These are phyloP conservation scores for Tetraodon nigroviridis DNA, from an alignment of 2,113 vertebrate genomes.

Conservation along the genomic window DNA sequence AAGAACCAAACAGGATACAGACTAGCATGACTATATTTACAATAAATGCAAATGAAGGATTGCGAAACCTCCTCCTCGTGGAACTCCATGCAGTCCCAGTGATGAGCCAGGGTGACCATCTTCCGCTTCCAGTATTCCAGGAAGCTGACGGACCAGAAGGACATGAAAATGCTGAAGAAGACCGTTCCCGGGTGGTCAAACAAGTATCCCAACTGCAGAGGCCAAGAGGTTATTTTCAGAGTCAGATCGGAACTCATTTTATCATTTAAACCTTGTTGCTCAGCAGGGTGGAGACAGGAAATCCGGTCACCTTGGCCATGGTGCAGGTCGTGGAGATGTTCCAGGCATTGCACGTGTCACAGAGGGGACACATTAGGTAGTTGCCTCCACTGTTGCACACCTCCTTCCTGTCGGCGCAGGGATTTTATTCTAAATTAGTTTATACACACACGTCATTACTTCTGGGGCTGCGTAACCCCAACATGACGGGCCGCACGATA, in stretches of 20 bases:
- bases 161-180: slow-evolving; percentile 82
- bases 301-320: slow-evolving; percentile 74
- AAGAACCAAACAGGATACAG: not conserved
- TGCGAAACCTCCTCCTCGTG: slow-evolving; percentile 74
- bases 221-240: not conserved
- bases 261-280: not conserved
- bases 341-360: slow-evolving; percentile 75
- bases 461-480: too few species aligned
- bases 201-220: slow-evolving; percentile 74
- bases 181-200: slow-evolving; percentile 78
- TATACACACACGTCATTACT: not conserved
- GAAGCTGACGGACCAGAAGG: slow-evolving; percentile 80
- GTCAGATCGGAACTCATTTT: not conserved
- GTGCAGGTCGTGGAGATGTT: slow-evolving; percentile 80
- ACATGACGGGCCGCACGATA: too few species aligned
- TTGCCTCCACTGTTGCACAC: slow-evolving; percentile 66
- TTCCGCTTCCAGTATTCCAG: slow-evolving; percentile 80
- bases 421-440: not conserved
- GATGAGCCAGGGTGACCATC: slow-evolving; percentile 76
- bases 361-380: slow-evolving; percentile 79
- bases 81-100: slow-evolving; percentile 82
- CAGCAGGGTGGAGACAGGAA: not conserved
- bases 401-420: slow-evolving; percentile 68
- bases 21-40: not conserved
- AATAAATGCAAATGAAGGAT: not conserved